Base-by-base conservation (phyloP, 2,888 invertebrate genomes). In the Apamea epomidion region DNA sequence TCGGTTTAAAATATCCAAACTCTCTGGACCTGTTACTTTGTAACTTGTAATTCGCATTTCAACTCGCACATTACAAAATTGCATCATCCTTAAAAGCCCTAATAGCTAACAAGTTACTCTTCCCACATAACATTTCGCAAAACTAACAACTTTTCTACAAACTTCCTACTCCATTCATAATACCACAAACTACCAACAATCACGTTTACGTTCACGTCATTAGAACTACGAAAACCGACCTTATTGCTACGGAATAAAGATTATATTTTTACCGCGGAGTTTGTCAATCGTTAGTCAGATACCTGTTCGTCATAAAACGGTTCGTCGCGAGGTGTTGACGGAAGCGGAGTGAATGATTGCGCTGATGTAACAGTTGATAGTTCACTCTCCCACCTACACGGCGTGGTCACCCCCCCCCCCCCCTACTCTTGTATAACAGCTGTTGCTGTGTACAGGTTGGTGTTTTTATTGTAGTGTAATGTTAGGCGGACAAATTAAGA, bases 401-500 rank as follows among this genome's bases (percentile, higher is more conserved):
- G 37, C 10, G 62, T 74, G 37, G 58, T n/a, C 37, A 48, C 69
- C 85, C 82, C 25, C 58, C 25, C 25, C n/a, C 58, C 48, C 48
- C 42, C 89, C 84, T 2, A 80, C 84, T 76, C 77, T 81, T 78
- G 82, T 74, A 78, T 75, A 51, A 79, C 76, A 65, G 58, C 73
- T 48, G 21, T 68, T 74, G 58, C 5, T 25, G 67, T 81, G 67
- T 94, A 96, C 94, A 95, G 94, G 93, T 75, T 94, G 95, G 74
- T 94, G 91, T 89, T 78, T 90, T 88, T 84, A 77, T 42, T 8
- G 1, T 3, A n/a, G 6, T 2, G n/a, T 18, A 4, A 74, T 93
- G 81, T 90, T 88, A 95, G 60, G 64, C 94, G 90, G 80, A 90
- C 71, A 74, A 93, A 88, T 94, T 91, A n/a, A 85, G 82, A 78